Evolutionary conservation across 2,113 vertebrate genomes (phyloP).

Genomic region (Camelus dromedarius): DNA sequence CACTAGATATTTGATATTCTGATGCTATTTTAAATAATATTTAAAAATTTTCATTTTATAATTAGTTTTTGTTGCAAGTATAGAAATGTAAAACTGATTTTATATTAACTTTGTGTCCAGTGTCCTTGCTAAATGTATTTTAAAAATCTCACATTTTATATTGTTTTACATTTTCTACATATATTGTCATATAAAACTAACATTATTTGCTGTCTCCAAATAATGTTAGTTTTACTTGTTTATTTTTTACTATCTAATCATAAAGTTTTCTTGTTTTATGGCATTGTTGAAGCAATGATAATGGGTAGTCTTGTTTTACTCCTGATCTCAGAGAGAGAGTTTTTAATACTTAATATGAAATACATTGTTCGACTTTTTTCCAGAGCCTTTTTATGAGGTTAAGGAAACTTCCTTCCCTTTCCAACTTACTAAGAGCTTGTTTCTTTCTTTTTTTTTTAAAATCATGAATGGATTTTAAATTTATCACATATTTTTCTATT

Average conservation of each 20-base stretch:
- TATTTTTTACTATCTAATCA: background rate
- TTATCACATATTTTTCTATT: background rate
- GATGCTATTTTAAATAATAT: background rate
- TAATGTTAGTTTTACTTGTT: background rate
- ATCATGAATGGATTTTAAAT: background rate
- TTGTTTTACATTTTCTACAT: constrained; percentile 38
- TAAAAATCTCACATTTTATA: constrained; percentile 1
- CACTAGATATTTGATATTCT: constrained; percentile 44
- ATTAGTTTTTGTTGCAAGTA: background rate
- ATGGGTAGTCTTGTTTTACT: constrained; percentile 18
- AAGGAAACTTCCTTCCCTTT: background rate
- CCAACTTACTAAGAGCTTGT: background rate
- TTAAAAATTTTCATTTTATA: constrained; percentile 14
- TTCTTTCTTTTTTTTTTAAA: background rate
- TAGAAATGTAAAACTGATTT: constrained; percentile 20
- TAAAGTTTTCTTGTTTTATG: background rate
- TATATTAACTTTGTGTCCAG: background rate
- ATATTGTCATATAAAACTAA: background rate
- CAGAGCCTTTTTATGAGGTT: background rate
- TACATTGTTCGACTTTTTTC: background rate
- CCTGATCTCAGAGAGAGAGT: background rate
- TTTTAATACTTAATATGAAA: constrained; percentile 44
- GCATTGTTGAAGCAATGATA: constrained; percentile 34
- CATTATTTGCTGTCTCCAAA: background rate
- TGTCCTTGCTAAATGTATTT: constrained; percentile 33